These are phyloP conservation scores for Urocynchramus pylzowi DNA, from an alignment of 2,113 vertebrate species.

Conservation along the genomic window DNA sequence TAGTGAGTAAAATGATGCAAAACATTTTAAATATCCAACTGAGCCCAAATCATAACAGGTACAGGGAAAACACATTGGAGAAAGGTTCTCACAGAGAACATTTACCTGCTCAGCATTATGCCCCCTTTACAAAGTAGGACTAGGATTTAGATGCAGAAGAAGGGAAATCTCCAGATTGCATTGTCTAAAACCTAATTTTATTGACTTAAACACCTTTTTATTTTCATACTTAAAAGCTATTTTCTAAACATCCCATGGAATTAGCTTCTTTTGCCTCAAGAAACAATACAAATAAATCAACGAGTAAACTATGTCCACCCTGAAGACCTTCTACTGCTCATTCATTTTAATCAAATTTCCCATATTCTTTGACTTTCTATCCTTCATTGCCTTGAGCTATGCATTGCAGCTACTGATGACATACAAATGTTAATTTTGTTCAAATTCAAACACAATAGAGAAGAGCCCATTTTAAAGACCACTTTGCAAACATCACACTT, in stretches of 20 bases:
- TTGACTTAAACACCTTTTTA: constrained; percentile 43
- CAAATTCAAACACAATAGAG: constrained; percentile 66
- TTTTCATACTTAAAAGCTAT: constrained; percentile 58
- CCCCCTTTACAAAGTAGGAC: background rate
- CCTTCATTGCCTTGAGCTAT: constrained; percentile 66
- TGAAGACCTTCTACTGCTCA: constrained; percentile 60
- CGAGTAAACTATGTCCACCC: constrained; percentile 49
- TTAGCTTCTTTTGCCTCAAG: constrained; percentile 61
- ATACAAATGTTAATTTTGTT: constrained; percentile 67
- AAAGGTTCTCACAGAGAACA: background rate
- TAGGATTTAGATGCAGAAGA: background rate
- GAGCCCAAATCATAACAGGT: background rate
- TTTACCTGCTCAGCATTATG: background rate
- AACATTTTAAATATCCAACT: background rate
- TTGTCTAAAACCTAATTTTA: constrained; percentile 27
- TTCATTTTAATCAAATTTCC: constrained; percentile 70
- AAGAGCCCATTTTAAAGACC: constrained; percentile 49
- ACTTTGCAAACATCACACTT: constrained; percentile 58
- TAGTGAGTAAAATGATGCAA: background rate
- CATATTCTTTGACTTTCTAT: constrained; percentile 63
- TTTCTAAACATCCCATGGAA: constrained; percentile 65
- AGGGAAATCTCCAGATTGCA: background rate
- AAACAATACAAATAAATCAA: constrained; percentile 73
- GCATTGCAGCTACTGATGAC: constrained; percentile 56
- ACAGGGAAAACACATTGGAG: background rate